Base-by-base conservation (phyloP, 2,113 vertebrate species). In the Trematomus loennbergii region DNA sequence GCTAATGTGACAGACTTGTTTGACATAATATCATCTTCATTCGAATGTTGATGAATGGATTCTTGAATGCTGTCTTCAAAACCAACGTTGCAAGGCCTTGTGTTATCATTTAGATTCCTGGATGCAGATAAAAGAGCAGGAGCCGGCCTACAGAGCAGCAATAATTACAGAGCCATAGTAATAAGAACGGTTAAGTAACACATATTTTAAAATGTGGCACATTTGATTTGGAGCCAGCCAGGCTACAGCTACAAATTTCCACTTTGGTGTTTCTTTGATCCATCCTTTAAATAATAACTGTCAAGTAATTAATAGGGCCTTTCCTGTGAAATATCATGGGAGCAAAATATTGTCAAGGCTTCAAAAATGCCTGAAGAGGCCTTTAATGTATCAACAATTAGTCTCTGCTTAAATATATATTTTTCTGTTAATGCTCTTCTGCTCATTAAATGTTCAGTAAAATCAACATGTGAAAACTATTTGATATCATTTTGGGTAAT, bases 71-170 rank as follows among this genome's bases (percentile, higher is more conserved):
- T 57, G 70, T 25, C 54, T 74, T 68, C 43, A 72, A 80, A 88
- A 87, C 67, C 83, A 84, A 82, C 43, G 29, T 9, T 33, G 4
- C 1, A 18, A 78, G 69, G 78, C 82, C 87, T 89, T 9, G 22
- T 89, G 87, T 90, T 91, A 88, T 90, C 78, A 76, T 91, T 89
- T 82, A 88, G 74, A 86, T 77, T 83, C 78, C 74, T 93, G 93
- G 91, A 91, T 55, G 13, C 66, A 78, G 88, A 93, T 92, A 72
- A 92, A 92, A 91, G 89, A 53, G 58, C 33, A 66, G 2, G 55
- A 84, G 55, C 3, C 63, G 65, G 82, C 74, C 74, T 52, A 70
- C 36, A 72, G 75, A 80, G 78, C 61, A 52, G 54, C 59, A 52
- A 75, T 90, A 91, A 91, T 93, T 91, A 92, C 82, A 90, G 73